Percentiles rank a stretch among this genome's conserved stretches.
phyloP scores from a whole-genome alignment of 2,797 vertebrate species.

The Melanitta fusca region DNA sequence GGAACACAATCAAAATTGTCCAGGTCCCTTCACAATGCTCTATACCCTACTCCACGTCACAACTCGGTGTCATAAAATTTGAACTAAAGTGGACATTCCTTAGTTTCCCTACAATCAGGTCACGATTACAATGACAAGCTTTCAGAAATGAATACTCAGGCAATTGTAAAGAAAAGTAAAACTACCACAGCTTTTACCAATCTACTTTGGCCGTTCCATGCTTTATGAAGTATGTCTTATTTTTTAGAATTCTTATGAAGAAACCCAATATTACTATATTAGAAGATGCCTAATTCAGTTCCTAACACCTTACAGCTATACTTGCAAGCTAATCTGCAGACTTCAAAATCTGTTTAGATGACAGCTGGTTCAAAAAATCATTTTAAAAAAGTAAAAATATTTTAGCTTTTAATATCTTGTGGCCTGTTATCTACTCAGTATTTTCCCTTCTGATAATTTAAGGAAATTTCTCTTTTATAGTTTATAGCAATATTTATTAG shows the following conservation, averaged over 20 bases:
- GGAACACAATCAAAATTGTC: background rate
- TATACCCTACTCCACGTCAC: background rate
- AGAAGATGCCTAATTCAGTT: background rate
- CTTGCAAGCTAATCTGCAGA: background rate
- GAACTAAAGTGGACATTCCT: background rate
- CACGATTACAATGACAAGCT: background rate
- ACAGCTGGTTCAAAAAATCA: background rate
- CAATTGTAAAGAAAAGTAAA: background rate
- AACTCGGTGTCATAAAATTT: background rate
- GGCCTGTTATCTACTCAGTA: background rate
- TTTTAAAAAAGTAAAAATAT: background rate
- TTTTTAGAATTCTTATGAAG: background rate
- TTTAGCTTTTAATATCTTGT: background rate
- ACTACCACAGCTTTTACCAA: background rate
- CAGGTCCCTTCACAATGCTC: background rate
- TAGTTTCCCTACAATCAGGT: background rate
- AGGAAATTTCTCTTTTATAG: background rate
- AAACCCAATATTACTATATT: background rate
- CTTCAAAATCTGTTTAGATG: background rate
- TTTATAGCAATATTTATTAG: background rate
- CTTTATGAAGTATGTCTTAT: background rate
- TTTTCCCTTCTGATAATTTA: background rate
- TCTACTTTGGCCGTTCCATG: background rate
- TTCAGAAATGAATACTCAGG: background rate
- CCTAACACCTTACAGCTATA: background rate